Conservation (phyloP, 64 coral and sea anemone genomes). For the Astreopora myriophthalma region DNA sequence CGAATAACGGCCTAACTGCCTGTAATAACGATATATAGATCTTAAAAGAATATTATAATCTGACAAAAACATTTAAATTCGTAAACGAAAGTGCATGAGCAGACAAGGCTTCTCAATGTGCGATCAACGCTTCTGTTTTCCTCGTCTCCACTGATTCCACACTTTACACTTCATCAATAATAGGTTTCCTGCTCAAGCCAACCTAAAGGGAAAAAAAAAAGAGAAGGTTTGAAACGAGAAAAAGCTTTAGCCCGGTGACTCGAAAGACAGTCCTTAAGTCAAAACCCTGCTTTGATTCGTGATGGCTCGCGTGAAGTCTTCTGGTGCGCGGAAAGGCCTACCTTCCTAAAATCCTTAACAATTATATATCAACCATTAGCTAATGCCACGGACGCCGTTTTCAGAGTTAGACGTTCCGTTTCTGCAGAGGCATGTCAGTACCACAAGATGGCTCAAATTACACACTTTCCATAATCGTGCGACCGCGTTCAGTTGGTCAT, state of each 20-base stretch:
- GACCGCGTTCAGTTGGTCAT: too few relatives aligned
- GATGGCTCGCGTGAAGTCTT: background rate
- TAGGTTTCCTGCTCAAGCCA: slow-evolving; percentile 98
- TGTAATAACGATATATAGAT: background rate
- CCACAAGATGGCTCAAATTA: too few relatives aligned
- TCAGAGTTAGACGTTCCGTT: too few relatives aligned
- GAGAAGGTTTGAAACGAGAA: too few relatives aligned
- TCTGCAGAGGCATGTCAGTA: too few relatives aligned
- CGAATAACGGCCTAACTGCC: background rate
- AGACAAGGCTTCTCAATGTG: background rate
- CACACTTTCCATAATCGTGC: too few relatives aligned
- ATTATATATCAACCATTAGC: too few relatives aligned
- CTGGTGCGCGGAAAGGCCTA: background rate
- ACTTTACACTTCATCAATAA: slow-evolving; percentile 40
- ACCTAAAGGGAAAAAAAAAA: slow-evolving; percentile 63
- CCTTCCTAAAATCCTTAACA: too few relatives aligned
- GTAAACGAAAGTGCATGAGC: background rate
- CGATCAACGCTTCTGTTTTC: background rate
- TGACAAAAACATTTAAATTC: background rate
- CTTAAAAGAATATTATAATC: background rate
- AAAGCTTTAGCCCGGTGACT: too few relatives aligned
- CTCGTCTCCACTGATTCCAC: background rate
- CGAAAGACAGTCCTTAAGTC: background rate
- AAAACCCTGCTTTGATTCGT: background rate
- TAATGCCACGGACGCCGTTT: too few relatives aligned